Base-by-base conservation (phyloP, 2,888 invertebrate genomes). In the Metellina segmentata region DNA sequence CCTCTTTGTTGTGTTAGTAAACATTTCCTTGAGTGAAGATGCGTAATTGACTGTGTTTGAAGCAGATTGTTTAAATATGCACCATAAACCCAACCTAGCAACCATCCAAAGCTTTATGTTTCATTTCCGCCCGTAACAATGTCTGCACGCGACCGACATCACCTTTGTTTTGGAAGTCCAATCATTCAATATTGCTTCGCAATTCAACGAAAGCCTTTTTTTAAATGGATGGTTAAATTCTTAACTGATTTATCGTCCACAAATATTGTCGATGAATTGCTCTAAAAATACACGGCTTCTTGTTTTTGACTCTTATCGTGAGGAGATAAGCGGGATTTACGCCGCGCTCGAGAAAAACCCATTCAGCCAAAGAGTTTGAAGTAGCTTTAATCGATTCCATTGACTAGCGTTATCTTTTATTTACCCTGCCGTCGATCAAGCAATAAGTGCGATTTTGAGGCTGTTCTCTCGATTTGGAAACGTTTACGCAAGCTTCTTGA, bases 371-470 rank as follows among this genome's bases (percentile, higher is more conserved):
- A n/a, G 11, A 34, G 34, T 34, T 34, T 9, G 61, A 61, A 61
- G 61, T 61, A 61, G 11, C 61, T 16, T 9, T 85, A 16, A 85
- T 85, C 75, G 74, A 75, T 48, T 85, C 85, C 74, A 85, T 85
- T 53, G 53, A 61, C 85, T 13, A 34, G 16, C 61, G 34, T 52
- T 79, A 79, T 79, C 79, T 79, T 79, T 34, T 79, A 61, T 69
- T 79, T 79, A 79, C 61, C 20, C 79, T 61, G 19, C 61, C 78
- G 6, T 61, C 9, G 61, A 13, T 79, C 79, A 48, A 61, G 79
- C 61, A 61, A 16, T 13, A 34, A 69, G 79, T 13, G 16, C 34
- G 61, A 61, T 34, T 61, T 61, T 61, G 52, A 53, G 9, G 61
- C 34, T 19, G 8, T n/a, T 49, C 70, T 0, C 34, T 20, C 34